These are phyloP conservation scores for Zhengitettix transpicula DNA, from an alignment of 2,888 invertebrate species.

Conservation along the genomic window DNA sequence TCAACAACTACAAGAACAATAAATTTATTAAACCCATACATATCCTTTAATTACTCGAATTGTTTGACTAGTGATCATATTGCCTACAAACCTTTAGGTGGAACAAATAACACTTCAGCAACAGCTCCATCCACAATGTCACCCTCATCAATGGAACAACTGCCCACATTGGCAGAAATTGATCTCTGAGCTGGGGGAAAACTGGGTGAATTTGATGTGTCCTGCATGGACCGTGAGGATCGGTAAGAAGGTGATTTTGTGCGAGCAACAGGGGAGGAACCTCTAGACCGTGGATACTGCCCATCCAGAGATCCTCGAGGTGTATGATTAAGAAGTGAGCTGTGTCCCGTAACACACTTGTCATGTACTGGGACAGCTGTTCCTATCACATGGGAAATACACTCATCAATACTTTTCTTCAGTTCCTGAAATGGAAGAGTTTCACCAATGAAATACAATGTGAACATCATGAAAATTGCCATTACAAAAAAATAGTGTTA, in stretches of 20 bases:
- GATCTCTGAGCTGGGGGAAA: constrained; percentile 5
- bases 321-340: background rate
- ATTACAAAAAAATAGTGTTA: no score
- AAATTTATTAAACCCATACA: no score
- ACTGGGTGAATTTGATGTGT: constrained; percentile 2
- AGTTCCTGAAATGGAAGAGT: constrained; percentile 28
- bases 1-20: no score
- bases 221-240: constrained; percentile 12
- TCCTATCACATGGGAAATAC: constrained; percentile 74
- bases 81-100: constrained; percentile 10
- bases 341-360: background rate
- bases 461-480: no score
- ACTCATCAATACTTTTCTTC: constrained; percentile 64
- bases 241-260: constrained; percentile 7
- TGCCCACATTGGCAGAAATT: constrained; percentile 2
- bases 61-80: no score
- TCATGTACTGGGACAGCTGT: constrained; percentile 28
- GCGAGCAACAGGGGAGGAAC: constrained; percentile 4
- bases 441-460: no score
- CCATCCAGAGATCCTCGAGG: constrained; percentile 7
- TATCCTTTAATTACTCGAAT: no score
- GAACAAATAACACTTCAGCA: constrained; percentile 13
- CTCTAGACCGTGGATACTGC: constrained; percentile 8
- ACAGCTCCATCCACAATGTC: constrained; percentile 13
- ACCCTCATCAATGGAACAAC: background rate